These are phyloP conservation scores for Caracal caracal DNA, from an alignment of 2,113 vertebrate species.

Conservation along the genomic window DNA sequence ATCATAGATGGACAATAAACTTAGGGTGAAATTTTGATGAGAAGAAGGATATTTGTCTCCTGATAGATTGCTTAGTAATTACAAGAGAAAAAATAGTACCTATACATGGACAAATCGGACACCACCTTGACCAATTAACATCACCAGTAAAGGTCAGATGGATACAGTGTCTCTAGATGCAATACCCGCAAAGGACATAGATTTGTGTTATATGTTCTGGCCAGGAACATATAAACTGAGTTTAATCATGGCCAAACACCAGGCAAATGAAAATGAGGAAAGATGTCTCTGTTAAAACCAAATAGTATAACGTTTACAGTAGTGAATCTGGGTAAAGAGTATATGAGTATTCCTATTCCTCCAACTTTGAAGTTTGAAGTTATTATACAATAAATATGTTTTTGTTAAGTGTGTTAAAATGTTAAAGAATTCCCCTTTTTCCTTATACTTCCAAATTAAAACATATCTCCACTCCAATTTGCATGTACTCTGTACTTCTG, in stretches of 20 bases:
- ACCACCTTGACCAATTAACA: neutral
- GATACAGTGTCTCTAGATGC: neutral
- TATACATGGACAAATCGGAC: neutral
- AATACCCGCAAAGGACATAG: neutral
- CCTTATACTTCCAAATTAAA: neutral
- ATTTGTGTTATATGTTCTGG: neutral
- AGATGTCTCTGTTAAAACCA: neutral
- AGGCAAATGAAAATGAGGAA: neutral
- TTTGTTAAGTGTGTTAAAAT: neutral
- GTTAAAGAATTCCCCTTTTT: neutral
- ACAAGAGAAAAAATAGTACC: neutral
- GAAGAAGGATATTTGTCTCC: neutral
- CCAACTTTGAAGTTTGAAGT: neutral
- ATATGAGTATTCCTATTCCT: neutral
- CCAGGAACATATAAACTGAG: neutral
- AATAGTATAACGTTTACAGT: neutral
- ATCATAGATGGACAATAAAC: neutral
- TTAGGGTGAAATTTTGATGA: neutral
- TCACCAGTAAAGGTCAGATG: neutral
- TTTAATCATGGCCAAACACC: neutral
- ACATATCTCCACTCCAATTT: neutral
- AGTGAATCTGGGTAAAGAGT: neutral
- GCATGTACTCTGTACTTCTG: neutral
- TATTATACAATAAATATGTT: neutral
- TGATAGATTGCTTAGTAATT: neutral